Evolutionary conservation across 2,888 invertebrate genomes (phyloP), one percentile per base, ranked within the genome.

Genomic region (Ferdinandea cuprea): DNA sequence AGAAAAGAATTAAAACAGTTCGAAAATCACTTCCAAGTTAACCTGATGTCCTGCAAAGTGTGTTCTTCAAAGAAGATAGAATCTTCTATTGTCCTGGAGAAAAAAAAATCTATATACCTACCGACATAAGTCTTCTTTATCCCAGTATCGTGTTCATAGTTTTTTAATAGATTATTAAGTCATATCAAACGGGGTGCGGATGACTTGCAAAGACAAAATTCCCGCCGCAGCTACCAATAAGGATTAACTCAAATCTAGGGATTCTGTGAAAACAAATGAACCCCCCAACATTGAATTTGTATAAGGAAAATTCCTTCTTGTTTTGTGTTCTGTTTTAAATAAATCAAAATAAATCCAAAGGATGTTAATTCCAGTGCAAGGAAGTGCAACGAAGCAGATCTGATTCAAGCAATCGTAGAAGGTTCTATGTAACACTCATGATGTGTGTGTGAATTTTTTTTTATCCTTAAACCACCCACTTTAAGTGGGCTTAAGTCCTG

Each of bases 341-440:
- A n/a, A n/a, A n/a, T n/a, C n/a, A n/a, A n/a, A n/a, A n/a, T n/a
- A n/a, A n/a, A n/a, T n/a, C n/a, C n/a, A n/a, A 66, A 79, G 58
- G 44, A 71, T 56, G 19, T 65, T 21, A 42, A 37, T 63, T 74
- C 42, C 44, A 32, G 25, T 69, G 58, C 65, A 74, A 63, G 59
- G 65, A 74, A 65, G 80, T 80, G 80, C 80, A 80, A 59, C 80
- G 61, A 80, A 73, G 30, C 73, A 66, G 42, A 25, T 58, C 66
- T 61, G 61, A 13, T 30, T 46, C 72, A 19, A 35, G 30, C 58
- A 72, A 46, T 65, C 46, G 35, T 28, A 61, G 19, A 73, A 68
- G 54, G 8, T 50, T 35, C 52, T 66, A 68, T 68, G 40, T 59
- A 58, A 17, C 50, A 37, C 37, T 5, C 13, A 44, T 56, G 42